Percentiles rank a stretch among this genome's conserved stretches.
phyloP scores from a whole-genome alignment of 2,797 vertebrate genomes.

The Macropodus opercularis region DNA sequence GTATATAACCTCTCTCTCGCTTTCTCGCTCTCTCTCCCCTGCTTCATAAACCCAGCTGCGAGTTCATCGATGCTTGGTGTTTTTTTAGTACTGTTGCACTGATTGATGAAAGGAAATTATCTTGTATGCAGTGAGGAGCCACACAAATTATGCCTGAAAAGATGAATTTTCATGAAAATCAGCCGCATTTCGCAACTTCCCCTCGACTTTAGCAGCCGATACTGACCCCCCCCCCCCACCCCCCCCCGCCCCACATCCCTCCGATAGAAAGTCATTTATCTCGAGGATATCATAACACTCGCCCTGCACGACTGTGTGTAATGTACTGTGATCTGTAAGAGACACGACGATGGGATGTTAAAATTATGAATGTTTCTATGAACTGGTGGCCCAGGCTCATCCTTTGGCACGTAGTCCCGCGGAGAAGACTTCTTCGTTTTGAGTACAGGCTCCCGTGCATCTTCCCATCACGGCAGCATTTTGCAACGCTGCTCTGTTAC shows the following conservation, averaged over 20 bases:
- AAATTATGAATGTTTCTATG: slow-evolving; percentile 17
- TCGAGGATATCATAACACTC: background rate
- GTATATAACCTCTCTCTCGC: slow-evolving; percentile 5
- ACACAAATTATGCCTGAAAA: slow-evolving; percentile 24
- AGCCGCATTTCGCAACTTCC: slow-evolving; percentile 10
- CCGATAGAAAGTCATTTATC: background rate
- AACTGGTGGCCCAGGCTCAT: slow-evolving; percentile 1
- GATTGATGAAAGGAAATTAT: slow-evolving; percentile 55
- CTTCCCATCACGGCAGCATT: slow-evolving; percentile 3
- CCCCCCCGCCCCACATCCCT: no score
- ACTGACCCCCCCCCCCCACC: background rate
- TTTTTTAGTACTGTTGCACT: slow-evolving; percentile 41
- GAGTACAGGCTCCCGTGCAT: slow-evolving; percentile 7
- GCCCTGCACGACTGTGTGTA: background rate
- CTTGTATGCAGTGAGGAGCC: slow-evolving; percentile 14
- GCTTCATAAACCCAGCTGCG: slow-evolving; percentile 29
- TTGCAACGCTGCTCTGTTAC: background rate
- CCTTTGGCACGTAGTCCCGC: background rate
- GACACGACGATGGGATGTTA: background rate
- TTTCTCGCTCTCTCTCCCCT: slow-evolving; percentile 21
- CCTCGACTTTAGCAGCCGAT: background rate
- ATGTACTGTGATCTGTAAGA: background rate
- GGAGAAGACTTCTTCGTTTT: background rate
- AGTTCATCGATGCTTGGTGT: slow-evolving; percentile 37
- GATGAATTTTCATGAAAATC: slow-evolving; percentile 32